Base-by-base conservation (phyloP, 2,113 vertebrate genomes). In the Sprattus sprattus region DNA sequence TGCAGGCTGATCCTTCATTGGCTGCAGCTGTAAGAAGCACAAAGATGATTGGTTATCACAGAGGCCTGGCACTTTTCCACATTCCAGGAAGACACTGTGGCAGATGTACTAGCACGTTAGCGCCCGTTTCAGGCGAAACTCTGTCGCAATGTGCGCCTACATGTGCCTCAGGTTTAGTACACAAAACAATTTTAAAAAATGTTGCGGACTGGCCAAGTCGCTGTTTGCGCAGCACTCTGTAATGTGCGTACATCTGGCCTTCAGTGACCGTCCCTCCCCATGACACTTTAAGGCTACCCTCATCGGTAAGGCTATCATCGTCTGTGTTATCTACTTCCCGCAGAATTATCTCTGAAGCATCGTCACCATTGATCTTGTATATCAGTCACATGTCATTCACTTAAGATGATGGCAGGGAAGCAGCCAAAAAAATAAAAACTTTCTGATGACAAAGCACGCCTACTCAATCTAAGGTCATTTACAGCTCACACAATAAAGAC, bases 1-100 rank as follows among this genome's bases (percentile, higher is more conserved):
- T 87, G 88, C 83, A 47, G 87, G 6, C 75, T 88, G 64, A 22
- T 15, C 67, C 50, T 28, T 22, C 10, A 88, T 57, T 71, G 93
- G 87, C 88, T 95, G 94, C 32, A 95, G 90, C 95, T 95, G 87
- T 0, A 84, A 44, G 45, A 82, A 45, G 47, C 84, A 86, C 8
- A 81, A 25, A 18, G 18, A 4, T 2, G 20, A 89, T 86, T 82
- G 50, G 54, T 91, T 89, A 82, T 64, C 81, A 64, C 13, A 46
- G 5, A 44, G 20, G 46, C 84, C 28, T 16, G 44, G 11, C 57
- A 32, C 75, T 22, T 81, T 39, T 54, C 13, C 7, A 85, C 46
- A 82, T 7, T 80, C 1, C 47, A 82, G 4, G 7, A 64, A 20
- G 57, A n/a, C 57, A 6, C 49, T 84, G 46, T n/a, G n/a, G n/a